phyloP scores from a whole-genome alignment of 2,888 invertebrate species.

The Falcaria lacertinaria region DNA sequence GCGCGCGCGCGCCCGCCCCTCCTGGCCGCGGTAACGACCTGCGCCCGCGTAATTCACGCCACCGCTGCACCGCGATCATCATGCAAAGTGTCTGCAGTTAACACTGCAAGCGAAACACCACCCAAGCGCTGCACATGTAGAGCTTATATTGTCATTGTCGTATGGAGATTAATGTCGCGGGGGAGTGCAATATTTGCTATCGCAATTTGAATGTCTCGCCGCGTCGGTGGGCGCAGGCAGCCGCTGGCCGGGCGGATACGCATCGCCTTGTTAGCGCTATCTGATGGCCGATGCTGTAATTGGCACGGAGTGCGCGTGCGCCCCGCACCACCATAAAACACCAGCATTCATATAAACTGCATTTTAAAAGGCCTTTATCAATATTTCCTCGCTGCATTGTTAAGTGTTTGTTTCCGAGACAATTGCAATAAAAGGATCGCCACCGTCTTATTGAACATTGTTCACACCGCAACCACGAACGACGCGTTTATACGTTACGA shows the following conservation, averaged over 20 bases:
- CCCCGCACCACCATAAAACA: constrained; percentile 23
- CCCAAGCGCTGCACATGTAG: constrained; percentile 14
- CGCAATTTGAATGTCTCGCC: constrained; percentile 61
- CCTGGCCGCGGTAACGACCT: constrained; percentile 50
- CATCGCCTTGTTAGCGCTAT: constrained; percentile 77
- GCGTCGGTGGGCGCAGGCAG: constrained; percentile 22
- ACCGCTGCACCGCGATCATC: constrained; percentile 66
- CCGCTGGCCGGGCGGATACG: constrained; percentile 63
- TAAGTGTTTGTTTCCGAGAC: neutral
- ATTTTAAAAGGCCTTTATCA: constrained; percentile 42
- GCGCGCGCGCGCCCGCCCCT: constrained; percentile 9
- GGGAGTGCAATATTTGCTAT: constrained; percentile 52
- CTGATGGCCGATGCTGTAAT: constrained; percentile 73
- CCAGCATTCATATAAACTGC: constrained; percentile 35
- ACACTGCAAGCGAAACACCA: constrained; percentile 15
- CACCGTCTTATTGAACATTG: neutral
- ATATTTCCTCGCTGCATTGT: constrained; percentile 31
- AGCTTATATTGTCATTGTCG: constrained; percentile 11
- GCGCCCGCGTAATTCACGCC: constrained; percentile 76
- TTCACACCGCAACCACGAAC: too few relatives aligned
- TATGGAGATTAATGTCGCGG: constrained; percentile 49
- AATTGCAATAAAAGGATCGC: neutral
- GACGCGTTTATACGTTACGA: too few relatives aligned
- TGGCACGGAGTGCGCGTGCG: constrained; percentile 62
- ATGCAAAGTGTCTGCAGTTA: constrained; percentile 59